A percentile compares a stretch with the other conserved stretches of the same genome.
phyloP scores from a whole-genome alignment of 2,797 vertebrate species.

The Anguilla pacifica region DNA sequence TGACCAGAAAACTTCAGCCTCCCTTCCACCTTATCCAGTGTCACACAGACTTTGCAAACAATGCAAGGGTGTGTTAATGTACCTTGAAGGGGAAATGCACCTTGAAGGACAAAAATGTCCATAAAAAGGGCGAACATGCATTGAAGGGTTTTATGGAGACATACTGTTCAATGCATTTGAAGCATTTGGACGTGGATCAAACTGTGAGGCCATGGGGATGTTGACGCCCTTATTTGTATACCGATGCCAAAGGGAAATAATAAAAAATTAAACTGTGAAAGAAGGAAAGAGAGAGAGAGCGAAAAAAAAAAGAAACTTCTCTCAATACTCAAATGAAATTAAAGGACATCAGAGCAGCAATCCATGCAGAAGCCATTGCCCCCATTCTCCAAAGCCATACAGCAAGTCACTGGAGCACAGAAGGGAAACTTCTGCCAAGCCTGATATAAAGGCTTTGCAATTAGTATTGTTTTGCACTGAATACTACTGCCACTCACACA shows the following conservation, averaged over 20 bases:
- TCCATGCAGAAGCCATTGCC: conserved; percentile 13
- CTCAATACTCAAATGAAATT: neutral
- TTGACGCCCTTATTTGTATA: neutral
- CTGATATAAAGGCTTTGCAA: neutral
- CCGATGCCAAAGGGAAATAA: neutral
- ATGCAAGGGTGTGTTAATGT: neutral
- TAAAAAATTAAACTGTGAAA: neutral
- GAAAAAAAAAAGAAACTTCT: neutral
- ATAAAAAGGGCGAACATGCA: neutral
- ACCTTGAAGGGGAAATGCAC: neutral
- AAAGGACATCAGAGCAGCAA: neutral
- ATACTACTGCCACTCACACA: neutral
- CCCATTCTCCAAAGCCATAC: neutral
- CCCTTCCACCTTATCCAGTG: neutral
- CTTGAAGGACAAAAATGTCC: neutral
- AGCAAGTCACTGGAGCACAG: neutral
- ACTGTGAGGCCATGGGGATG: neutral
- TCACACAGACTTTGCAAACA: neutral
- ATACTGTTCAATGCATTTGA: neutral
- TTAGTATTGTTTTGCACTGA: conserved; percentile 1
- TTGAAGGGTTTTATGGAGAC: neutral
- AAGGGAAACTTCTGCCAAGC: neutral
- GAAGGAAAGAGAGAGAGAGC: neutral
- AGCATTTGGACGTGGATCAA: neutral
- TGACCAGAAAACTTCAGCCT: neutral